phyloP scores from a whole-genome alignment of 2,888 invertebrate genomes.

The Protonemura montana region DNA sequence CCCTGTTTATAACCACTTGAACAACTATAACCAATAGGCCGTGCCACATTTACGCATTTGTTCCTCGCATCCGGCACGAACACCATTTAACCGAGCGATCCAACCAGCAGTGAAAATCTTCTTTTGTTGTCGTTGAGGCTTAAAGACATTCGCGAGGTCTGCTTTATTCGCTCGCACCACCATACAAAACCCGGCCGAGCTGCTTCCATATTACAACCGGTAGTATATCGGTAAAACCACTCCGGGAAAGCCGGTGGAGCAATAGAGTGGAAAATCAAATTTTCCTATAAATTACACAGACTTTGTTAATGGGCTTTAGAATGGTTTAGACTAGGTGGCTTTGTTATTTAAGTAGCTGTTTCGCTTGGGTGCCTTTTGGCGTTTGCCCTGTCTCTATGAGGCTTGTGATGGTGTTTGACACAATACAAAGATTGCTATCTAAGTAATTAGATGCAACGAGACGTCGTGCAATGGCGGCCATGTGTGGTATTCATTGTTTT shows the following conservation, averaged over 20 bases:
- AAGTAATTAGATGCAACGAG: background rate
- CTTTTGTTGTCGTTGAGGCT: conserved; percentile 41
- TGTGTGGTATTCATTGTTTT: too few relatives aligned
- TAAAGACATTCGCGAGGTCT: conserved; percentile 32
- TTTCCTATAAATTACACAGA: conserved; percentile 54
- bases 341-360: background rate
- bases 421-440: background rate
- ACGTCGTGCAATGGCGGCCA: too few relatives aligned
- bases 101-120: background rate
- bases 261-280: conserved; percentile 56
- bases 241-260: conserved; percentile 44
- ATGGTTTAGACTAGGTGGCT: background rate
- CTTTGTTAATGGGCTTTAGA: conserved; percentile 47
- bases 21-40: too few relatives aligned
- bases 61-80: too few relatives aligned
- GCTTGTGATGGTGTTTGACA: background rate
- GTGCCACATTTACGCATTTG: too few relatives aligned
- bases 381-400: background rate
- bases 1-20: too few relatives aligned
- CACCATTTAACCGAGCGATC: background rate
- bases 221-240: background rate
- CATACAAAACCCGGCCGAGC: conserved; percentile 43
- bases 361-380: background rate
- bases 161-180: background rate
- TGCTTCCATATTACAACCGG: too few relatives aligned